Evolutionary conservation across 2,113 vertebrate genomes (phyloP).

Genomic region (Oxygymnocypris stewartii): DNA sequence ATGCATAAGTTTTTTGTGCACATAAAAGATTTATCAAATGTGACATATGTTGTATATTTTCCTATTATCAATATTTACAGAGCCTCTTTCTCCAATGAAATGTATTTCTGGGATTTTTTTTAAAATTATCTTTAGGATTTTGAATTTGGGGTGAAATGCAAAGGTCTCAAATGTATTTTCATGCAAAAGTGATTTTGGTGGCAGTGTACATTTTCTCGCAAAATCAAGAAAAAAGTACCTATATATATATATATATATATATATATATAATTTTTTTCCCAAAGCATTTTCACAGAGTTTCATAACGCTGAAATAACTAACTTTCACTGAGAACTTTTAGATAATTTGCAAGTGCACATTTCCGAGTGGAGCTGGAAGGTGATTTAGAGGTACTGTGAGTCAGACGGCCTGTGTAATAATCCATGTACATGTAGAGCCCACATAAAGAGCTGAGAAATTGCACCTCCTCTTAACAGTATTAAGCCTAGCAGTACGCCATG

Average conservation of each 20-base stretch:
- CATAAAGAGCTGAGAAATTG: constrained; percentile 42
- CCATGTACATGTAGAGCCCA: constrained; percentile 23
- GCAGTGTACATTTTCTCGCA: neutral
- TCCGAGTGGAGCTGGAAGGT: constrained; percentile 24
- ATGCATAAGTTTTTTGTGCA: too few relatives aligned
- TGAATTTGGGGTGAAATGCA: neutral
- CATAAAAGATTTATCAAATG: too few relatives aligned
- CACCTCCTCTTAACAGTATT: constrained; percentile 21
- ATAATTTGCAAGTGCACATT: constrained; percentile 38
- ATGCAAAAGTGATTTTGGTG: neutral
- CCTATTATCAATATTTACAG: too few relatives aligned
- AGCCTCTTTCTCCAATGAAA: too few relatives aligned
- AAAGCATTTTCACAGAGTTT: constrained; percentile 39
- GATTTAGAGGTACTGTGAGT: constrained; percentile 42
- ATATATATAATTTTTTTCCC: neutral
- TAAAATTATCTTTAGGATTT: neutral
- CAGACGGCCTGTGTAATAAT: constrained; percentile 20
- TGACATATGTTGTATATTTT: too few relatives aligned
- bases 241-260: too few relatives aligned
- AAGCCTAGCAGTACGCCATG: constrained; percentile 12
- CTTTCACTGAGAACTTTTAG: constrained; percentile 37
- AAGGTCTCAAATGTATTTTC: neutral
- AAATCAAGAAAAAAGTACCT: neutral
- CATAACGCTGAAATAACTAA: constrained; percentile 34
- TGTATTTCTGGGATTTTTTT: too few relatives aligned